These are phyloP conservation scores for human (Homo sapiens) DNA, from an alignment of 2,113 vertebrate species.

Conservation along the genomic window DNA sequence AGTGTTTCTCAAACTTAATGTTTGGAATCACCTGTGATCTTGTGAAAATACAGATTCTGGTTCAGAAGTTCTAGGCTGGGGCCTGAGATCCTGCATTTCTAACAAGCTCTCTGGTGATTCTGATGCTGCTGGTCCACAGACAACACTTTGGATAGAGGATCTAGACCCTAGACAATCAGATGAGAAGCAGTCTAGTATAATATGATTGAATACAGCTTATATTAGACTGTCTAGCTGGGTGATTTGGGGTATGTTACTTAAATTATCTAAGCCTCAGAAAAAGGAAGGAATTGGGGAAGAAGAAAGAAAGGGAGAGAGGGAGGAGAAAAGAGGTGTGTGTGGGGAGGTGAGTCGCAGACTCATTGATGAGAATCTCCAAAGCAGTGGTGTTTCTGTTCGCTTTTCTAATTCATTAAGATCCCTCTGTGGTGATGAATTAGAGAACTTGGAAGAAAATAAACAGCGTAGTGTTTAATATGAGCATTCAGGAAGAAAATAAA, in stretches of 20 bases:
- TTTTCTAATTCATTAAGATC: constrained; percentile 59
- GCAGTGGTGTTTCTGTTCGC: background rate
- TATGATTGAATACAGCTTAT: background rate
- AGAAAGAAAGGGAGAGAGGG: background rate
- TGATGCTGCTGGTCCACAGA: background rate
- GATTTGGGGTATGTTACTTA: background rate
- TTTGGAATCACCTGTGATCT: background rate
- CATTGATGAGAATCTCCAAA: background rate
- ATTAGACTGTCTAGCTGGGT: background rate
- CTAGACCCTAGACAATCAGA: background rate
- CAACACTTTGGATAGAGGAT: background rate
- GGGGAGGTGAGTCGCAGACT: background rate
- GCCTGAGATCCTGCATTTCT: background rate
- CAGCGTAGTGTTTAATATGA: constrained; percentile 45
- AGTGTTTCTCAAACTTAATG: background rate
- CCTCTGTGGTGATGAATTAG: constrained; percentile 38
- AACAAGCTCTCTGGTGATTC: background rate
- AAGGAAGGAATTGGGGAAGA: background rate
- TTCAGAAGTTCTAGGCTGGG: background rate
- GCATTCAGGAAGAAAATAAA: constrained; percentile 44
- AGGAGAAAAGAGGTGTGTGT: background rate
- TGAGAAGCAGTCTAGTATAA: background rate
- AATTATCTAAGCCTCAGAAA: background rate
- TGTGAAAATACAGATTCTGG: background rate
- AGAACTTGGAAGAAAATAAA: constrained; percentile 42